Evolutionary conservation across 2,797 vertebrate species (phyloP).

Genomic region (Percopsis omiscomaycus): DNA sequence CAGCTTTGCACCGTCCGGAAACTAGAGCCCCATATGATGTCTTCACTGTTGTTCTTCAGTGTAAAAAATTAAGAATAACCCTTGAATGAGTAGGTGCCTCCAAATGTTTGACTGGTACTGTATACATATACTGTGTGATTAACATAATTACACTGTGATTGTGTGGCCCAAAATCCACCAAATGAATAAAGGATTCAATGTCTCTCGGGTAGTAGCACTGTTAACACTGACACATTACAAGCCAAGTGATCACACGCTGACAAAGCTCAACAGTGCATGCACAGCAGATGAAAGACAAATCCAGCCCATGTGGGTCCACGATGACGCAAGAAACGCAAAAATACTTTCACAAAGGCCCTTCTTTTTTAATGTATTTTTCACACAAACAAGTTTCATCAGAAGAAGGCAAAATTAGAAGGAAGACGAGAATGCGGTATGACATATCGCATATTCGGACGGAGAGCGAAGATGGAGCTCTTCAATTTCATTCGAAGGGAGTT

Average conservation of each 20-base stretch:
- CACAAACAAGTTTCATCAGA: conserved; percentile 25
- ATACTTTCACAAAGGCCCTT: conserved; percentile 18
- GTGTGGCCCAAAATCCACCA: too few species aligned
- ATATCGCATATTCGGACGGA: conserved; percentile 10
- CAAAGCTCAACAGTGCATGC: conserved; percentile 3
- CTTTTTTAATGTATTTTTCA: conserved; percentile 24
- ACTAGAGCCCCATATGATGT: too few species aligned
- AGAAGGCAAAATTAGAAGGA: conserved; percentile 16
- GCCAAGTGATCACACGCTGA: background rate
- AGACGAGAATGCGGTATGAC: conserved; percentile 19
- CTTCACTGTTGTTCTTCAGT: too few species aligned
- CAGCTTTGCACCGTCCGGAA: too few species aligned
- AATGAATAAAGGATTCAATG: too few species aligned
- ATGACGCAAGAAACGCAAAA: conserved; percentile 22
- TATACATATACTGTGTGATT: too few species aligned
- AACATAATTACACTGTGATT: too few species aligned
- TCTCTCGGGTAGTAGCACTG: too few species aligned
- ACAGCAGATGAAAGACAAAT: conserved; percentile 31
- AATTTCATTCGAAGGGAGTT: conserved; percentile 48
- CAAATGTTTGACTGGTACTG: too few species aligned
- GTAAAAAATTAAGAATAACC: too few species aligned
- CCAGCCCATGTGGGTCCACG: conserved; percentile 4
- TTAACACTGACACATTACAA: conserved; percentile 1
- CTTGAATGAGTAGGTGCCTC: too few species aligned
- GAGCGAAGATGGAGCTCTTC: conserved; percentile 31